A percentile compares a stretch with the other conserved stretches of the same genome.
Conservation (phyloP, 2,113 vertebrate genomes). For the Bos javanicus region DNA sequence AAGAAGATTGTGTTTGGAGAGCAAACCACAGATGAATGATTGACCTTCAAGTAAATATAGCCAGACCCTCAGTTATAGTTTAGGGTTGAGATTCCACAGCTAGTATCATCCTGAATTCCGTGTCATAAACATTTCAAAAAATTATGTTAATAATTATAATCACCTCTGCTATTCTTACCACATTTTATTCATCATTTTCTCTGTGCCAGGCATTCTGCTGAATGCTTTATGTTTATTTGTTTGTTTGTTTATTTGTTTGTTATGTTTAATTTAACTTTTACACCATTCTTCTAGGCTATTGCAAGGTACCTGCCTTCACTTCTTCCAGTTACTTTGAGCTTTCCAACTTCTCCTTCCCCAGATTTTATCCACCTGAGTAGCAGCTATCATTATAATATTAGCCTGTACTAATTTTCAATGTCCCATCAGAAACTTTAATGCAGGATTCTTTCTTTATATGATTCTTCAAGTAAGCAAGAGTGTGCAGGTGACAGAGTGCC, state of each 20-base stretch:
- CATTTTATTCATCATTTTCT: background rate
- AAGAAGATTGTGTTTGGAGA: background rate
- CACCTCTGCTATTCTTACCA: background rate
- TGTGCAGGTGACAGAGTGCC: background rate
- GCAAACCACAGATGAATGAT: background rate
- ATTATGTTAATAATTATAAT: background rate
- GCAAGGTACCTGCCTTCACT: background rate
- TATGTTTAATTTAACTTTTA: background rate
- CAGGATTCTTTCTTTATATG: background rate
- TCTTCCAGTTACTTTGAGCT: background rate
- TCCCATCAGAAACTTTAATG: background rate
- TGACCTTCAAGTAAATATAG: background rate
- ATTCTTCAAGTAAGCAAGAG: background rate
- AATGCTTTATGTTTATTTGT: background rate
- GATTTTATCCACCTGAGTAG: background rate
- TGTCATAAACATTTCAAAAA: background rate
- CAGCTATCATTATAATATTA: background rate
- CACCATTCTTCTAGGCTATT: background rate
- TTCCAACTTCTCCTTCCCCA: background rate
- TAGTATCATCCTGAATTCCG: background rate
- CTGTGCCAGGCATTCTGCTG: background rate
- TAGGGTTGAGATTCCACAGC: background rate
- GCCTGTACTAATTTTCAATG: background rate
- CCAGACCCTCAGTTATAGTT: background rate
- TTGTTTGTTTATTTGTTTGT: no score